A percentile compares a stretch with the other conserved stretches of the same genome.
These are phyloP conservation scores for Ia io DNA, from an alignment of 2,113 vertebrate genomes.

Conservation along the genomic window DNA sequence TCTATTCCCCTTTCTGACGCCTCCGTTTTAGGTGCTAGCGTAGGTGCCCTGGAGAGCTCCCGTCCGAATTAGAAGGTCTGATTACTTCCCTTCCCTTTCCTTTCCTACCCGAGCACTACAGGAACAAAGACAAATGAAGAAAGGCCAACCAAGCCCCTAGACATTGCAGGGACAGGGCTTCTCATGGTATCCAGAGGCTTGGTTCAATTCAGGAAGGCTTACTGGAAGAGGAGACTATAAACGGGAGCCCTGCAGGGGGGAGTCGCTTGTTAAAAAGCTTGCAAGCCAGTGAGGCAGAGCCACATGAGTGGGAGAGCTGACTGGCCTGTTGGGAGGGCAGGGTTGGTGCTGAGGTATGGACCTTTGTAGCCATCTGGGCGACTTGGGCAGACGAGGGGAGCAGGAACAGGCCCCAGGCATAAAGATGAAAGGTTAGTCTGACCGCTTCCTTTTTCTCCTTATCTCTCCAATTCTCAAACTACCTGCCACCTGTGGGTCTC, in stretches of 20 bases:
- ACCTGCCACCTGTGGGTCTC: no score
- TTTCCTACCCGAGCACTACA: neutral
- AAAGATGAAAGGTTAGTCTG: neutral
- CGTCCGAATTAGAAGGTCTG: neutral
- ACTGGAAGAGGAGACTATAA: neutral
- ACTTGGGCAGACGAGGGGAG: accelerated
- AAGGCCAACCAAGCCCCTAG: neutral
- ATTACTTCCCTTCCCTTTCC: neutral
- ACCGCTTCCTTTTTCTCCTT: neutral
- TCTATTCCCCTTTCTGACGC: neutral
- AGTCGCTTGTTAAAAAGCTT: neutral
- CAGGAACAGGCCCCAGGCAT: neutral
- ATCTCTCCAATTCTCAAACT: neutral
- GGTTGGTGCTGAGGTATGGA: neutral
- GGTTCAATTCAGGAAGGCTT: neutral
- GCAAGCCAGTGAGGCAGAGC: neutral
- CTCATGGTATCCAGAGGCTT: neutral
- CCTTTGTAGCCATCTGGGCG: neutral
- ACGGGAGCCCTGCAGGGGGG: neutral
- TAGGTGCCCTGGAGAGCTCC: neutral
- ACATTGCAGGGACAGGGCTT: neutral
- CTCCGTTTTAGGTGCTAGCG: neutral
- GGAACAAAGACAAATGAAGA: neutral
- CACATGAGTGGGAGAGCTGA: neutral
- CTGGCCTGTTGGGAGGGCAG: neutral